These are phyloP conservation scores for Deilephila elpenor DNA, from an alignment of 2,888 invertebrate genomes.

Conservation along the genomic window DNA sequence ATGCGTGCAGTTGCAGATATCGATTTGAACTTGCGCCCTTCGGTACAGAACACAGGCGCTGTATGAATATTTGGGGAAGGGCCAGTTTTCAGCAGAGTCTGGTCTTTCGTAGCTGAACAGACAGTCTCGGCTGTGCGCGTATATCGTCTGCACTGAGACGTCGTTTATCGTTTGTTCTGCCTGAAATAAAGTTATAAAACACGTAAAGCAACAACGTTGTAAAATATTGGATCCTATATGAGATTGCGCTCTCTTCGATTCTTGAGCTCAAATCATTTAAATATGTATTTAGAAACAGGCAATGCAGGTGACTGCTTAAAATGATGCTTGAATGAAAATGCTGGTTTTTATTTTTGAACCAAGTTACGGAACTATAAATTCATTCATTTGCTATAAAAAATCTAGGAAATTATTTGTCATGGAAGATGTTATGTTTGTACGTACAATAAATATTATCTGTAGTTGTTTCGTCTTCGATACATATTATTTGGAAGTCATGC, in stretches of 20 bases:
- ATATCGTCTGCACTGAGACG: constrained; percentile 75
- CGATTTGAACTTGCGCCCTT: constrained; percentile 79
- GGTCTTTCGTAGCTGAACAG: constrained; percentile 84
- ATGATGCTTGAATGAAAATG: too few species aligned
- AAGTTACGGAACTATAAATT: too few species aligned
- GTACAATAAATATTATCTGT: background rate
- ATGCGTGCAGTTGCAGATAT: constrained; percentile 86
- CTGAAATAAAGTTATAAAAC: constrained; percentile 57
- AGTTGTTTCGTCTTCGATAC: background rate
- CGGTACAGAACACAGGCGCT: constrained; percentile 86
- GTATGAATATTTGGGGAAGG: constrained; percentile 84
- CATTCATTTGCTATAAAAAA: too few species aligned
- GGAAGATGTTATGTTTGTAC: background rate
- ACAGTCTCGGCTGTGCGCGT: constrained; percentile 81
- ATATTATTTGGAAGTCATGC: background rate
- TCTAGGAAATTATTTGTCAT: background rate
- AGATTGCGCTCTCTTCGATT: too few species aligned
- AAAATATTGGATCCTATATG: too few species aligned
- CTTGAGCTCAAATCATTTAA: too few species aligned
- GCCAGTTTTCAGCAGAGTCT: constrained; percentile 62
- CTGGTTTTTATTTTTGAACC: too few species aligned
- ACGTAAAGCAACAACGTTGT: background rate
- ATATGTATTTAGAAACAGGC: too few species aligned
- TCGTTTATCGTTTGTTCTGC: constrained; percentile 86
- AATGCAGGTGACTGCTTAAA: too few species aligned